Percentiles rank a stretch among this genome's conserved stretches.
Evolutionary conservation across 2,888 invertebrate species (phyloP).

Genomic region (Apocheima hispidaria): DNA sequence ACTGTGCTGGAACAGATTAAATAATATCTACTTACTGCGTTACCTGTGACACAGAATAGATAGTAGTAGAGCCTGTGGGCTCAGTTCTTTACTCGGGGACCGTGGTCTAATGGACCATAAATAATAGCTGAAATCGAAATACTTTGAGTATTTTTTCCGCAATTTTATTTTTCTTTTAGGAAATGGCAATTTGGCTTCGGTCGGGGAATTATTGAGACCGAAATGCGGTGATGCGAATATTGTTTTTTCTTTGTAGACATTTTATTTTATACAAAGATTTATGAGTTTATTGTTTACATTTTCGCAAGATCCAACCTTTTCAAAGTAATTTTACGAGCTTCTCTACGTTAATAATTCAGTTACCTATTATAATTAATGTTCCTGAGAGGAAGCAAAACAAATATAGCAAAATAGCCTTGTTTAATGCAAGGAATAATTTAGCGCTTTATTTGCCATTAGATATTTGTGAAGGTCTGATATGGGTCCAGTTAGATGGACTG

Average conservation of each 20-base stretch:
- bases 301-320: not conserved
- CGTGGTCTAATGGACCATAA: conserved; percentile 29
- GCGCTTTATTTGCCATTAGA: not conserved
- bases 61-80: not conserved
- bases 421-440: conserved; percentile 8
- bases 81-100: conserved; percentile 26
- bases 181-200: conserved; percentile 17
- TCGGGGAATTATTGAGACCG: conserved; percentile 11
- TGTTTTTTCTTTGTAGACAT: conserved; percentile 8
- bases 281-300: not conserved
- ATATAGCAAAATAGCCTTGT: not conserved
- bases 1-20: not conserved
- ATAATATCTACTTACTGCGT: no score
- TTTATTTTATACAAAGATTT: conserved; percentile 2
- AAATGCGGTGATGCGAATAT: conserved; percentile 10
- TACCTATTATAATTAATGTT: conserved; percentile 4
- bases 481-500: conserved; percentile 18
- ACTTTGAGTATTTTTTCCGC: conserved; percentile 28
- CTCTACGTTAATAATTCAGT: conserved; percentile 4
- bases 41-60: no score
- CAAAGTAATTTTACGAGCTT: not conserved
- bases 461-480: conserved; percentile 13
- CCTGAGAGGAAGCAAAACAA: not conserved
- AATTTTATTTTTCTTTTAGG: conserved; percentile 26
- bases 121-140: conserved; percentile 25